Base-by-base conservation (phyloP, 2,888 invertebrate genomes). In the Hedychridium roseum region DNA sequence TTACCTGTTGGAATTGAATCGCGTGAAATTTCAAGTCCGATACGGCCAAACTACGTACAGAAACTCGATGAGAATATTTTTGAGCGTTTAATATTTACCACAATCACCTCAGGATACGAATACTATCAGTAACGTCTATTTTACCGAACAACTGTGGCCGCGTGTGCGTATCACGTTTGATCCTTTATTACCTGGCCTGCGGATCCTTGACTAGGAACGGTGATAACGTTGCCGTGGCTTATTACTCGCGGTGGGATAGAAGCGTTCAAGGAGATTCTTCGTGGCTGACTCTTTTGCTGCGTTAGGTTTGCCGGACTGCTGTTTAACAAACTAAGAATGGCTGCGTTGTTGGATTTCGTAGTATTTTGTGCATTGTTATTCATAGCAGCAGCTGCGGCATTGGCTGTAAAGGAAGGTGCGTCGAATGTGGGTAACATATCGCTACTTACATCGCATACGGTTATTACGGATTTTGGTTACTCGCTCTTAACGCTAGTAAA, bases 291-390 rank as follows among this genome's bases (percentile, higher is more conserved):
- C 51, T 78, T 78, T 46, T 76, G 76, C 42, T 74, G 78, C 30
- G 69, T 64, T 45, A 78, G 57, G 70, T 82, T 82, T n/a, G 89
- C 88, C 30, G 90, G 89, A 17, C 89, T 88, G 70, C 89, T 90
- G 76, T 91, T 91, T 50, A 91, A 78, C 42, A 91, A 79, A 79
- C 90, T 91, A 52, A 90, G 82, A 69, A 91, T 91, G 6, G 90
- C 88, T 1, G 90, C 86, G 74, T 90, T 90, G 71, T 80, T 87
- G 51, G 79, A 81, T 46, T 76, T 79, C 28, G 83, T 80, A 17
- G 84, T 53, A 53, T 66, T 69, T 60, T 70, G 72, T 43, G 64
- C 66, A 43, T 57, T 72, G 43, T 68, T 81, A 55, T 81, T 84
- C 16, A 81, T 82, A 23, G 74, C 70, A 42, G 72, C 69, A 16